A percentile compares a stretch with the other conserved stretches of the same genome.
These are phyloP conservation scores for Labeo rohita DNA, from an alignment of 2,113 vertebrate genomes.

Conservation along the genomic window DNA sequence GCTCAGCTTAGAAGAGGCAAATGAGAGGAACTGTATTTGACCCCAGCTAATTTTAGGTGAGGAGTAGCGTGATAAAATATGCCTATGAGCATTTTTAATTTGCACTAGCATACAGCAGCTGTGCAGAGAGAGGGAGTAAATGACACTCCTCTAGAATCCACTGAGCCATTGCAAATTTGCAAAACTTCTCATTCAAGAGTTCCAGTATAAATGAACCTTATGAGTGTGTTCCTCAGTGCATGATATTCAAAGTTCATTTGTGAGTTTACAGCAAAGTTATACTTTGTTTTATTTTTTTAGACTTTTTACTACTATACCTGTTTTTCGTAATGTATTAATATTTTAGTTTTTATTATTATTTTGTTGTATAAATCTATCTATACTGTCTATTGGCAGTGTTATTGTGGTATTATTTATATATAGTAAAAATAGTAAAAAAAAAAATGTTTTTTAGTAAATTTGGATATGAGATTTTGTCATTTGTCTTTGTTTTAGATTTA, in stretches of 20 bases:
- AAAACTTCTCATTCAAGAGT: slow-evolving; percentile 30
- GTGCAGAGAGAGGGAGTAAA: slow-evolving; percentile 41
- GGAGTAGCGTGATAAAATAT: slow-evolving; percentile 43
- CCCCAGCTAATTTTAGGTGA: slow-evolving; percentile 42
- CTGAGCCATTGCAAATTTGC: slow-evolving; percentile 26
- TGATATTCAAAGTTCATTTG: not conserved
- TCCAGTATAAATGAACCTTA: not conserved
- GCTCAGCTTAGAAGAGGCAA: slow-evolving; percentile 60
- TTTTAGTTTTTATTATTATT: not conserved
- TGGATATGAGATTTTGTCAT: not conserved
- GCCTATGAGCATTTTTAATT: slow-evolving; percentile 50
- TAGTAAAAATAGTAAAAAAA: too few relatives aligned
- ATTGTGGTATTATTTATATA: not conserved
- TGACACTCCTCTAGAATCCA: slow-evolving; percentile 10
- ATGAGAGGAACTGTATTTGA: slow-evolving; percentile 40
- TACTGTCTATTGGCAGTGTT: not conserved
- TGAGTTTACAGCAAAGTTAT: not conserved
- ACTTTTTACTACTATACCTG: not conserved
- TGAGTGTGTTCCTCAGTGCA: slow-evolving; percentile 1
- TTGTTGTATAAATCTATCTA: not conserved
- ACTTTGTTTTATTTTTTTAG: not conserved
- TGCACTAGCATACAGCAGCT: slow-evolving; percentile 41
- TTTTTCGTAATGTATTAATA: not conserved
- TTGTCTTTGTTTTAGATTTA: too few relatives aligned
- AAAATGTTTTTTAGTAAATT: not conserved